Percentiles rank a stretch among this genome's conserved stretches.
Conservation (phyloP, 2,797 vertebrate species). For the Spheniscus humboldti region DNA sequence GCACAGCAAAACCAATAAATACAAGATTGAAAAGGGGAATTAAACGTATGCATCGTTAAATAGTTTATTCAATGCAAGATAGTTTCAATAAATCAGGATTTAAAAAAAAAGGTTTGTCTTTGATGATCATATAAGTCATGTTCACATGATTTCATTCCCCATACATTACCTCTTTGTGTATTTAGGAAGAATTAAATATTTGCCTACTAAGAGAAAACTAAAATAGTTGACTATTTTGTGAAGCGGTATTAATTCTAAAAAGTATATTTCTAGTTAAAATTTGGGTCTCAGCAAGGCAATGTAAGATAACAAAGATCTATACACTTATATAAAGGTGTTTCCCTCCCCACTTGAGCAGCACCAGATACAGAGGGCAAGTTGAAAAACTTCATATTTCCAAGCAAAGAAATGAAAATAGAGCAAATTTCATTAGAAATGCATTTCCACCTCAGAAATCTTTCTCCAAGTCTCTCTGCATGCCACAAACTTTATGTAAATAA, state of each 20-base stretch:
- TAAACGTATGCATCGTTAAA: not conserved
- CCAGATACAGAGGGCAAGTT: not conserved
- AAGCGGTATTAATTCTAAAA: not conserved
- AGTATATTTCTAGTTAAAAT: not conserved
- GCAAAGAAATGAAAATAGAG: not conserved
- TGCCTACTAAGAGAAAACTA: not conserved
- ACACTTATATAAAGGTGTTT: not conserved
- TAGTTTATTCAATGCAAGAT: not conserved
- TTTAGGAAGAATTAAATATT: not conserved
- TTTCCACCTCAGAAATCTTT: not conserved
- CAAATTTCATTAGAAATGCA: not conserved
- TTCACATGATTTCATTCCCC: not conserved
- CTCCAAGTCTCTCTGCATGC: not conserved
- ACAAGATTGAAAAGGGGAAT: not conserved
- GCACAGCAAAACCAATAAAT: not conserved
- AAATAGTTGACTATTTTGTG: not conserved
- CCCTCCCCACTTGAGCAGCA: not conserved
- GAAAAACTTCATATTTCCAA: not conserved
- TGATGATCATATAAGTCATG: not conserved
- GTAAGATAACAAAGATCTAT: not conserved
- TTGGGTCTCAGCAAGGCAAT: not conserved
- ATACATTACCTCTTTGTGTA: not conserved
- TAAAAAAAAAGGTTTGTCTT: not conserved
- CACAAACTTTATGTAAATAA: not conserved
- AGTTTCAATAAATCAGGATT: constrained; percentile 16